Evolutionary conservation across 2,113 vertebrate genomes (phyloP), one percentile per base, ranked within the genome.

Genomic region (Cervus canadensis): DNA sequence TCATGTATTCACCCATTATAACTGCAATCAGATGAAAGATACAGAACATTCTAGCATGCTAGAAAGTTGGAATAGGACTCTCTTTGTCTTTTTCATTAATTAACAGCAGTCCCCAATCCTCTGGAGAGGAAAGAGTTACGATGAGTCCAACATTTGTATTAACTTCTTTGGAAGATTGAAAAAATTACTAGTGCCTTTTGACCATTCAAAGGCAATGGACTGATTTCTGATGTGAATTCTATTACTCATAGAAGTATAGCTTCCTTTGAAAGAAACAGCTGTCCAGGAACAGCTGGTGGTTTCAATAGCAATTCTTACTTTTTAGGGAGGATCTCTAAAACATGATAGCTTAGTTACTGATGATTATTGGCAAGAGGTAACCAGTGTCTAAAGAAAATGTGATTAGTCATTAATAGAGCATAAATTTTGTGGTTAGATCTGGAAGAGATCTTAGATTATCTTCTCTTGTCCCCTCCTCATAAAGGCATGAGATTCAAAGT

Each of bases 51-150:
- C 30, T 21, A 71, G 45, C 52, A 90, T 25, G 78, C 62, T 30
- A 45, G 62, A 92, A 48, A 54, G 33, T 84, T 83, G 36, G 30
- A 78, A 19, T 92, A 56, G 33, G 87, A 33, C 30, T 86, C 40
- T 67, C 64, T 79, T 94, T 97, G 33, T 74, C 57, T 91, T 91
- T 93, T 54, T 95, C 30, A 59, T 92, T 84, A 84, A 79, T 71
- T 64, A 90, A 76, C 30, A 81, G 48, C 48, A 54, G 56, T 10
- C 10, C 79, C 36, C 76, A 90, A 30, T 48, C 45, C 26, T 87
- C 89, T 90, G 76, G n/a, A 19, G 59, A 43, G 54, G 62, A 83
- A 84, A 89, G 81, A 90, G 62, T 87, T 74, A 71, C 12, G 13
- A 7, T 67, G 62, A 91, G 19, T 78, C 12, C 10, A 91, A 89